These are phyloP conservation scores for Entomobrya multifasciata DNA, from an alignment of 2,888 invertebrate genomes.

Conservation along the genomic window DNA sequence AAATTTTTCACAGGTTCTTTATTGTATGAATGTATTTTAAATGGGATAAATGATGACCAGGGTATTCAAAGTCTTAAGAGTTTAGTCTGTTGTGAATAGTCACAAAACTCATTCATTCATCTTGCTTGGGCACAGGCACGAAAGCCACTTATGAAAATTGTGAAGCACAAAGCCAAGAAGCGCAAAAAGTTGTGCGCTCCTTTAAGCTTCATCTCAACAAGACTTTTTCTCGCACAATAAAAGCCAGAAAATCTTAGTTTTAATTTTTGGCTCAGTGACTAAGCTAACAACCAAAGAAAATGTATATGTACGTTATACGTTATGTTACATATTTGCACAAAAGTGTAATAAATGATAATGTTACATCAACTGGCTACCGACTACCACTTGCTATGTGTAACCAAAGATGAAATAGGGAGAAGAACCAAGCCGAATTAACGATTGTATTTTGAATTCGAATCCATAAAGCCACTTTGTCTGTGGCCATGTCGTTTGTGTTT, in stretches of 20 bases:
- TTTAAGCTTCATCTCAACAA: slow-evolving; percentile 21
- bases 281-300: slow-evolving; percentile 50
- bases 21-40: background rate
- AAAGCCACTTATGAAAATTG: too few species aligned
- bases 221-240: slow-evolving; percentile 40
- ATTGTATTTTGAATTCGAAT: background rate
- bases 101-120: too few species aligned
- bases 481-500: background rate
- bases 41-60: too few species aligned
- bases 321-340: slow-evolving; percentile 15
- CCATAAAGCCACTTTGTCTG: too few species aligned
- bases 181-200: background rate
- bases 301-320: background rate
- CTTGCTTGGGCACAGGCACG: background rate
- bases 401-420: background rate
- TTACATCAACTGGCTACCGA: slow-evolving; percentile 13
- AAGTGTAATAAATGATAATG: slow-evolving; percentile 43
- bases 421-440: background rate
- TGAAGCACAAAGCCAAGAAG: background rate
- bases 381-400: slow-evolving; percentile 21
- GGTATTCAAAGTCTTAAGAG: too few species aligned
- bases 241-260: slow-evolving; percentile 17
- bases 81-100: too few species aligned
- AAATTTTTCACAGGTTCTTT: too few species aligned
- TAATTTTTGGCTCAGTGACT: slow-evolving; percentile 51